These are phyloP conservation scores for Cerceris rybyensis DNA, from an alignment of 2,888 invertebrate species.

Conservation along the genomic window DNA sequence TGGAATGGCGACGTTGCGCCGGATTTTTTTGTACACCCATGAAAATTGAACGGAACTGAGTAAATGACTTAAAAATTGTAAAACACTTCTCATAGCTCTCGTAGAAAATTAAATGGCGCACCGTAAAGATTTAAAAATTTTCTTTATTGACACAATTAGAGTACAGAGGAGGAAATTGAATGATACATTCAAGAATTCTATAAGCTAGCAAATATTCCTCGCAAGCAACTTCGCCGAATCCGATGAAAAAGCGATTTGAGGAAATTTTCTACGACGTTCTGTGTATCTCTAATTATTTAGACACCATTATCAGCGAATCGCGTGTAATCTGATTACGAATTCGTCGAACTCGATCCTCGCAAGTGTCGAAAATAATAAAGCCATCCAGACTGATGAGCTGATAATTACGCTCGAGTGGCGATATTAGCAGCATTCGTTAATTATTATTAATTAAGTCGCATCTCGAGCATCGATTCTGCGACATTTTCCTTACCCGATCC, in stretches of 20 bases:
- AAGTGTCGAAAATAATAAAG: background rate
- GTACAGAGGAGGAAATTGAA: too few species aligned
- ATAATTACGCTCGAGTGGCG: background rate
- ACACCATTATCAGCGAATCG: background rate
- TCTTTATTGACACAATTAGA: too few species aligned
- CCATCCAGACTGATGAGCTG: background rate
- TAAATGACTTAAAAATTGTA: too few species aligned
- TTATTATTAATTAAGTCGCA: background rate
- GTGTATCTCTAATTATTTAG: background rate
- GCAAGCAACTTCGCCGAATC: background rate
- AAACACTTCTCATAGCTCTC: too few species aligned
- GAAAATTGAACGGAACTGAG: too few species aligned
- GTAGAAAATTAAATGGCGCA: too few species aligned
- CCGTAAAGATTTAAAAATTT: too few species aligned
- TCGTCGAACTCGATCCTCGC: background rate
- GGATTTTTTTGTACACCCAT: background rate
- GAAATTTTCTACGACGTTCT: background rate
- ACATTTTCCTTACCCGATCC: background rate
- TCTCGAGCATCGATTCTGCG: background rate
- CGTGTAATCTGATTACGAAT: background rate
- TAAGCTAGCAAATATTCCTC: background rate
- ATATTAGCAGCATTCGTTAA: constrained; percentile 1
- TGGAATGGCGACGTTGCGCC: background rate
- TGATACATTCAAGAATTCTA: too few species aligned
- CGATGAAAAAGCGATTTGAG: background rate